Conservation (phyloP, 2,113 vertebrate species). For the Lophochroa leadbeateri region DNA sequence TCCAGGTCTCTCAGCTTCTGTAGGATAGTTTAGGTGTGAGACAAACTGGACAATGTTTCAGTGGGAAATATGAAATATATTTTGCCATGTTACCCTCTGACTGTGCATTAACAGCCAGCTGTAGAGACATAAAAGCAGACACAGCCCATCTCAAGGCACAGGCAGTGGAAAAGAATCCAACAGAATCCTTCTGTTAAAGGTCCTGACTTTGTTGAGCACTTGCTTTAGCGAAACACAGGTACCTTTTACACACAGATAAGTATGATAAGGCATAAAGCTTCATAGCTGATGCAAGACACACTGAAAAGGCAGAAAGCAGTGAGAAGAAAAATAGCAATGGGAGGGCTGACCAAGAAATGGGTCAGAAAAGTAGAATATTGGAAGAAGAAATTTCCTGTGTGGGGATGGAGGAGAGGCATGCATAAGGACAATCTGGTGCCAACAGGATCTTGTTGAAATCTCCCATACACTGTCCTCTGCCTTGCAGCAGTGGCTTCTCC, state of each 20-base stretch:
- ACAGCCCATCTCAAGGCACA: neutral
- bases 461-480: neutral
- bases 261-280: neutral
- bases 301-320: neutral
- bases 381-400: neutral
- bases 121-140: neutral
- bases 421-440: neutral
- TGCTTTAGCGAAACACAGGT: neutral
- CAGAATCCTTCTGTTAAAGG: neutral
- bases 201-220: neutral
- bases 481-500: neutral
- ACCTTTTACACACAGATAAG: neutral
- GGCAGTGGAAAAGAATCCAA: neutral
- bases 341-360: neutral
- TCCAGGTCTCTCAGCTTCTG: neutral
- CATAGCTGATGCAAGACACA: neutral
- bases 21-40: neutral
- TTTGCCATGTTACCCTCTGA: neutral
- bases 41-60: neutral
- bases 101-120: fast-evolving
- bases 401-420: neutral
- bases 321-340: neutral
- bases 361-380: neutral
- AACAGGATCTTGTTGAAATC: neutral
- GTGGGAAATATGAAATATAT: neutral